Evolutionary conservation across 2,888 invertebrate genomes (phyloP).

Genomic region (Dolichopus griseipennis): DNA sequence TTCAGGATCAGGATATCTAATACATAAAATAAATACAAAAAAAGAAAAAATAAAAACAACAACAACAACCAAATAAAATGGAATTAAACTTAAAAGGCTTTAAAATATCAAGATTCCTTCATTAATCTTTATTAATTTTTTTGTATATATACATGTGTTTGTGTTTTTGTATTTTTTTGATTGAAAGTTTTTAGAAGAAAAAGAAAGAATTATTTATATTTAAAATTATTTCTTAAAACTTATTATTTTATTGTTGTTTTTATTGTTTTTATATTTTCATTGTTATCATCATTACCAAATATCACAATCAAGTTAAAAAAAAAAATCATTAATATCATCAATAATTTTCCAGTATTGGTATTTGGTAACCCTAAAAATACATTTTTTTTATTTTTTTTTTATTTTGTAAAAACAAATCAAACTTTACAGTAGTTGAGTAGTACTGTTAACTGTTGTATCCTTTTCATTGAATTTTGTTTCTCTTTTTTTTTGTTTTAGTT

Average conservation of each 20-base stretch:
- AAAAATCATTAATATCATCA: neutral
- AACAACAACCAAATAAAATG: too few relatives aligned
- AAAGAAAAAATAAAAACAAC: too few relatives aligned
- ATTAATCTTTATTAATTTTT: conserved; percentile 6
- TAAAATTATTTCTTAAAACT: too few relatives aligned
- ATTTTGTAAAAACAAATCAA: neutral
- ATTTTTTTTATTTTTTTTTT: neutral
- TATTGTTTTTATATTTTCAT: too few relatives aligned
- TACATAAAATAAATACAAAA: too few relatives aligned
- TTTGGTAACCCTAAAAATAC: conserved; percentile 5
- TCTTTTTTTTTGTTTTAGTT: neutral
- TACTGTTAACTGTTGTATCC: too few relatives aligned
- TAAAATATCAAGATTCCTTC: neutral
- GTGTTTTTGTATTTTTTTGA: too few relatives aligned
- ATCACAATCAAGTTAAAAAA: neutral
- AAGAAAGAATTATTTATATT: too few relatives aligned
- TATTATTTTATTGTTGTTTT: too few relatives aligned
- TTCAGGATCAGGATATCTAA: too few relatives aligned
- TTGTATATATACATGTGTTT: neutral
- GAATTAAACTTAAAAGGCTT: neutral
- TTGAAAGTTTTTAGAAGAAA: too few relatives aligned
- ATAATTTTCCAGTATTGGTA: neutral
- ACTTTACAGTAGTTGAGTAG: too few relatives aligned
- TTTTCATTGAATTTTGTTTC: neutral
- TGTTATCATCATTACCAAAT: neutral